Base-by-base conservation (phyloP, 35 echinoderm and acorn worm genomes). In the Strongylocentrotus purpuratus region DNA sequence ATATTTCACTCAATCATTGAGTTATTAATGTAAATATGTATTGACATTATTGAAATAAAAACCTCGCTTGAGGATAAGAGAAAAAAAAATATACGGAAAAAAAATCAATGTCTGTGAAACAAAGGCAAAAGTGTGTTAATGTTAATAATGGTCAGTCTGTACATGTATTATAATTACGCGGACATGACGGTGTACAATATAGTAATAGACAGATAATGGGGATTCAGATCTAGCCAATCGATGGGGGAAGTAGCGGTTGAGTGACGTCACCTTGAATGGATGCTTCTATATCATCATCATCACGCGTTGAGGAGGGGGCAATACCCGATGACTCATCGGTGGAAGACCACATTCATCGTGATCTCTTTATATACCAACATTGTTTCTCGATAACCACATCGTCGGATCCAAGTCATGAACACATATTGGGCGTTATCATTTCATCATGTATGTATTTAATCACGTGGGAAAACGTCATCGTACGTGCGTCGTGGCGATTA, bases 311-410 rank as follows among this genome's bases (percentile, higher is more conserved):
- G 52, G 52, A 78, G 65, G 65, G 65, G 65, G 65, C 22, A n/a
- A 78, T 78, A 78, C 15, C 3, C 65, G 65, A 78, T 78, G 65
- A 78, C 65, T 78, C 65, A 78, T 78, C 20, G 65, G 17, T 78
- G 20, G 65, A 28, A 78, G 65, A 78, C 28, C 20, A 78, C 65
- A 78, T 78, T 78, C 3, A 78, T 78, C 25, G 65, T 78, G 65
- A 28, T 78, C 65, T 28, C 65, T 22, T 78, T 28, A n/a, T 28
- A n/a, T 78, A 78, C 65, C 65, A 78, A 7, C 28, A 78, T 78
- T 78, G 65, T 78, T 78, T 78, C 65, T 78, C n/a, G 65, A 78
- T 78, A n/a, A 78, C 20, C 65, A 78, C 65, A 78, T 28, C 65
- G 20, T 7, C 65, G 22, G 65, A 78, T 78, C 11, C 11, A 55